These are phyloP conservation scores for Phytoseiulus persimilis DNA, from an alignment of 2,888 invertebrate genomes.

Conservation along the genomic window DNA sequence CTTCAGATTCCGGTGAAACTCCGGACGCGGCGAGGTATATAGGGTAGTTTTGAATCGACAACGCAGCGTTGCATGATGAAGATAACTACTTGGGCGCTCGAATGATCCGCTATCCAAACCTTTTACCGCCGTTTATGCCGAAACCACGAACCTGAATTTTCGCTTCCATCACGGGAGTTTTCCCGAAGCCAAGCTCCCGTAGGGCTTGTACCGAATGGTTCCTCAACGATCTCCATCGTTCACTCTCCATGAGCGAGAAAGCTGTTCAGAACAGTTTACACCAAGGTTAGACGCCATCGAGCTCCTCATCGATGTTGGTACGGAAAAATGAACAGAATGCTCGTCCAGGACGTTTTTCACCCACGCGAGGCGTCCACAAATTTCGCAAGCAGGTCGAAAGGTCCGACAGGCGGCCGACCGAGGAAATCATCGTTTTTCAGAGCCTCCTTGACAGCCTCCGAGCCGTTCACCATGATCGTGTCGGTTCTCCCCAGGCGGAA, in stretches of 20 bases:
- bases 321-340: neutral
- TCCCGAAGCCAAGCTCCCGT: constrained; percentile 44
- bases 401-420: constrained; percentile 17
- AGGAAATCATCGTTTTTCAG: constrained; percentile 40
- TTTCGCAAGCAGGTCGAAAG: neutral
- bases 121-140: no score
- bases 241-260: constrained; percentile 32
- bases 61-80: no score
- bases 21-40: no score
- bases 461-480: constrained; percentile 9
- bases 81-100: no score
- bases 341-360: neutral
- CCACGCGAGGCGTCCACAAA: neutral
- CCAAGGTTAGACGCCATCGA: neutral
- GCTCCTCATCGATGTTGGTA: neutral
- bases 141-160: constrained; percentile 41
- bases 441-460: constrained; percentile 39
- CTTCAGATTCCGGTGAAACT: no score
- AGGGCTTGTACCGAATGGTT: constrained; percentile 42
- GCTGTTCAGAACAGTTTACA: neutral
- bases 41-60: no score
- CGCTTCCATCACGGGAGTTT: constrained; percentile 42
- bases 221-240: constrained; percentile 43
- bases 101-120: no score
- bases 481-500: neutral